phyloP scores from a whole-genome alignment of 2,797 vertebrate genomes.

The Anabacerthia variegaticeps region DNA sequence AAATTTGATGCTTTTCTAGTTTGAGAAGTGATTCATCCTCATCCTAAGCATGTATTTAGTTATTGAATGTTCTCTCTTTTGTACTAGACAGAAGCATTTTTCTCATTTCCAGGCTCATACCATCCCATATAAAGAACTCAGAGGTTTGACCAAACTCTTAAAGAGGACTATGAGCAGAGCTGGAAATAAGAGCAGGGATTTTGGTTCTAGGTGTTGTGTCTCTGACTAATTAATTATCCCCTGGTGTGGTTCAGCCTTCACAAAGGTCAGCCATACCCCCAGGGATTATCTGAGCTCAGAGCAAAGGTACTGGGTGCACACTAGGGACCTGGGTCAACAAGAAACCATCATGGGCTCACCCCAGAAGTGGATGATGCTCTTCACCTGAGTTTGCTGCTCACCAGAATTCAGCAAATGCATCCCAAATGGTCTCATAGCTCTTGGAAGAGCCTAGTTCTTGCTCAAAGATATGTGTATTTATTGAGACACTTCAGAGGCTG shows the following conservation, averaged over 20 bases:
- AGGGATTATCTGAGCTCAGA: not conserved
- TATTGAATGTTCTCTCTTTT: not conserved
- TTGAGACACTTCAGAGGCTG: not conserved
- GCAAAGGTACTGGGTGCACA: not conserved
- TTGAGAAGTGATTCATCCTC: rapidly evolving
- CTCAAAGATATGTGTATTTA: not conserved
- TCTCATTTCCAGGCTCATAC: not conserved
- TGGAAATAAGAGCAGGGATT: not conserved
- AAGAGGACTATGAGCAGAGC: not conserved
- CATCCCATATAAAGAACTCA: not conserved
- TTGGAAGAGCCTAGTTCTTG: not conserved
- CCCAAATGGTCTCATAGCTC: not conserved
- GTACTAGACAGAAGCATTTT: not conserved
- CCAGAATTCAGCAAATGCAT: not conserved
- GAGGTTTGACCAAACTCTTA: not conserved
- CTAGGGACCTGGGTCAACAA: not conserved
- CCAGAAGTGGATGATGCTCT: not conserved
- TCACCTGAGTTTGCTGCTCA: not conserved
- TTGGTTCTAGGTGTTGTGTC: not conserved
- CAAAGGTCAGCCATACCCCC: not conserved
- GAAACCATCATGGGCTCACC: rapidly evolving
- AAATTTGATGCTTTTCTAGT: not conserved
- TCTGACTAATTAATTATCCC: not conserved
- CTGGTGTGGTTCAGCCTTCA: not conserved
- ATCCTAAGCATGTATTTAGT: rapidly evolving